These are phyloP conservation scores for Noctuana brunneofusca DNA, from an alignment of 2,888 invertebrate genomes.

Conservation along the genomic window DNA sequence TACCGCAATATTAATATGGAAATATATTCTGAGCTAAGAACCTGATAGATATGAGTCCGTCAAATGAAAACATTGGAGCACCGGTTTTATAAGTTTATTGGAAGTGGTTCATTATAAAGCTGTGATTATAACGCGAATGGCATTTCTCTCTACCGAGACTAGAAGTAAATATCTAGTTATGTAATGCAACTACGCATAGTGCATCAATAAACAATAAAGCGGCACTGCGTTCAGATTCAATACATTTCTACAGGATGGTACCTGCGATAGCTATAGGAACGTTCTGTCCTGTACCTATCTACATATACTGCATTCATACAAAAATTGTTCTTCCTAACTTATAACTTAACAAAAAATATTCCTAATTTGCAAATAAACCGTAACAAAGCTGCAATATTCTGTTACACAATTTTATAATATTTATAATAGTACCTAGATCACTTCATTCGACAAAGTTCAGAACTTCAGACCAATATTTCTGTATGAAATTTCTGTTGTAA, in stretches of 20 bases:
- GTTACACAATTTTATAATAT: no score
- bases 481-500: not conserved
- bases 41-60: constrained; percentile 37
- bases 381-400: no score
- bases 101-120: constrained; percentile 38
- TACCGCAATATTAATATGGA: constrained; percentile 35
- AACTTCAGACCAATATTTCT: not conserved
- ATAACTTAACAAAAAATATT: no score
- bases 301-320: no score
- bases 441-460: not conserved
- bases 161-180: constrained; percentile 16
- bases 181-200: not conserved
- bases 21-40: constrained; percentile 42
- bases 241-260: no score
- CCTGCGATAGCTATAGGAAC: no score
- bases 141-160: constrained; percentile 38
- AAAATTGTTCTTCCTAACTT: no score
- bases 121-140: constrained; percentile 34
- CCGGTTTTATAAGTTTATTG: constrained; percentile 40
- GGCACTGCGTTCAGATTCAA: not conserved
- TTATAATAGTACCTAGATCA: no score
- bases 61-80: constrained; percentile 38
- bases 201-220: constrained; percentile 18
- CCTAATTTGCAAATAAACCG: no score
- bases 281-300: no score